Conservation (phyloP, 92 coral and sea anemone genomes). For the Micromussa lordhowensis region DNA sequence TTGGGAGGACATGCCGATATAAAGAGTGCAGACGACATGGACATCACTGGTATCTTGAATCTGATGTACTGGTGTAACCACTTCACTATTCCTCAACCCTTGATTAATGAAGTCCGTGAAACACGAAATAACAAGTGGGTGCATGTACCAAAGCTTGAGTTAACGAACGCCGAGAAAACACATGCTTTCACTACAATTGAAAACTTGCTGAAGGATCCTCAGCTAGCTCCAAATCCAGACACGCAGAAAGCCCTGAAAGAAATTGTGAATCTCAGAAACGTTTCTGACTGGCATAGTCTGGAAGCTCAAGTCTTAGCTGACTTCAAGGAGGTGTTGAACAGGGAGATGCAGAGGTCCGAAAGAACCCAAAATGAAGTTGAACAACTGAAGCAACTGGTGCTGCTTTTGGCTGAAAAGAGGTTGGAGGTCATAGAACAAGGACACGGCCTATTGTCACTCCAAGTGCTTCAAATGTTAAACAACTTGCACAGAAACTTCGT, state of each 20-base stretch:
- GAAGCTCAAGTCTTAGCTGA: background rate
- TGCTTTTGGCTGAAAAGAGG: background rate
- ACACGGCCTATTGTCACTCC: background rate
- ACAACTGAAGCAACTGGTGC: background rate
- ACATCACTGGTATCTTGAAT: slow-evolving; percentile 80
- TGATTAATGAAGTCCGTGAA: slow-evolving; percentile 62
- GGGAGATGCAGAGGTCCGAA: background rate
- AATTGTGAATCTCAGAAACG: background rate
- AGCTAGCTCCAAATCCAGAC: slow-evolving; percentile 52
- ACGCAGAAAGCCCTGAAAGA: slow-evolving; percentile 42
- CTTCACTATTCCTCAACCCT: slow-evolving; percentile 43
- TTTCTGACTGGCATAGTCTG: background rate
- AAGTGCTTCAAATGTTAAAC: background rate
- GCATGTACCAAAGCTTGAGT: slow-evolving; percentile 72
- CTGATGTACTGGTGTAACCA: slow-evolving; percentile 70
- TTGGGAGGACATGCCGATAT: slow-evolving; percentile 48
- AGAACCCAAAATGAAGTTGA: background rate
- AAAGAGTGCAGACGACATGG: slow-evolving; percentile 60
- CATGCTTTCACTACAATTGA: slow-evolving; percentile 64
- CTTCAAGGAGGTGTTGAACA: background rate
- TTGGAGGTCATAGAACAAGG: background rate
- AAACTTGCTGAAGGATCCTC: slow-evolving; percentile 68
- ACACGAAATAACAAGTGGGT: slow-evolving; percentile 74
- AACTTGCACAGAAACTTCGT: background rate
- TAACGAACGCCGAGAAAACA: slow-evolving; percentile 51